phyloP scores from a whole-genome alignment of 2,113 vertebrate species.

The Crotalus tigris region DNA sequence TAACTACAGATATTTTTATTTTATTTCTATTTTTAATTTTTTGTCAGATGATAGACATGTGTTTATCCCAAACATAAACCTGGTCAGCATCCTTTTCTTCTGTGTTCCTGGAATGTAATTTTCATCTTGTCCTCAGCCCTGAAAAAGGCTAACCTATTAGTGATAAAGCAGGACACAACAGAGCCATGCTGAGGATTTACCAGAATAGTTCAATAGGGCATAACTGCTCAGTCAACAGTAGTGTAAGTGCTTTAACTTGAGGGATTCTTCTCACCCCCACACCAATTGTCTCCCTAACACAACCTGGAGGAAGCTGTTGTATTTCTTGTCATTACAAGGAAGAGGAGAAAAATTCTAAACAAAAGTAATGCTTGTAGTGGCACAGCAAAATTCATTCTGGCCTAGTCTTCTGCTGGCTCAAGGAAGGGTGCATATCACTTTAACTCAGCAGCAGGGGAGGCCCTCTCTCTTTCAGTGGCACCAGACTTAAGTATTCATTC shows the following conservation, averaged over 20 bases:
- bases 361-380: background rate
- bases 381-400: background rate
- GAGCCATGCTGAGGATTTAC: background rate
- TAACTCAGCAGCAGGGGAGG: background rate
- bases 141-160: background rate
- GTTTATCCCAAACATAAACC: background rate
- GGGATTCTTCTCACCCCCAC: background rate
- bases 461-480: background rate
- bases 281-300: background rate
- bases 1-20: background rate
- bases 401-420: background rate
- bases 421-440: background rate
- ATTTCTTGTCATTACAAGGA: background rate
- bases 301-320: background rate
- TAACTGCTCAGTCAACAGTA: background rate
- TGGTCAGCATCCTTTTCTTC: background rate
- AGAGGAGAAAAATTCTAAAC: background rate
- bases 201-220: background rate
- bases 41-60: too few species aligned
- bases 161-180: background rate
- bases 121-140: background rate
- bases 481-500: background rate
- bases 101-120: background rate
- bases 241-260: background rate
- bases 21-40: too few species aligned